Evolutionary conservation across 1,140 invertebrate species (phyloP).

Genomic region (Stratiolaelaps scimitus): DNA sequence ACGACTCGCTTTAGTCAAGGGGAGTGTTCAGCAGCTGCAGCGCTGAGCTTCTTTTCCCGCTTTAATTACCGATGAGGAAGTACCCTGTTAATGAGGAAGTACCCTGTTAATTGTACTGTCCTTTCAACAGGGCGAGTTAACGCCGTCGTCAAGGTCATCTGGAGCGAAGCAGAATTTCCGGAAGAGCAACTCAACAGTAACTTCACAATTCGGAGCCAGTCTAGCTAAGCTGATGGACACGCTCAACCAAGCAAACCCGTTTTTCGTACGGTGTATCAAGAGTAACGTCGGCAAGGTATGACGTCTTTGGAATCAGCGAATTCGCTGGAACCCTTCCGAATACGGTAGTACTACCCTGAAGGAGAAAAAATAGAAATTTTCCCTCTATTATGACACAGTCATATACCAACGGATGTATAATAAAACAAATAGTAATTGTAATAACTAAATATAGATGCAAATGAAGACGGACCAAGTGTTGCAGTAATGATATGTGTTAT

Average conservation of each 20-base stretch:
- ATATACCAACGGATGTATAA: too few species aligned
- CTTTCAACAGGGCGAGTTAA: too few species aligned
- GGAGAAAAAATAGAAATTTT: background rate
- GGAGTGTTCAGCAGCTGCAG: too few species aligned
- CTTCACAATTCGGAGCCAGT: slow-evolving; percentile 84
- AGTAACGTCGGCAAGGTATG: slow-evolving; percentile 73
- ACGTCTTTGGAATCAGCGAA: slow-evolving; percentile 4
- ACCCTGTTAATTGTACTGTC: too few species aligned
- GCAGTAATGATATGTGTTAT: slow-evolving; percentile 29
- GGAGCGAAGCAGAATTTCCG: slow-evolving; percentile 45
- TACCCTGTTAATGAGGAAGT: too few species aligned
- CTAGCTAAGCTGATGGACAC: slow-evolving; percentile 82
- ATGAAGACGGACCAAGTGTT: background rate
- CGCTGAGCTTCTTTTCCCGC: too few species aligned
- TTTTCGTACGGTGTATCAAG: slow-evolving; percentile 93
- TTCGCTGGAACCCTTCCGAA: background rate
- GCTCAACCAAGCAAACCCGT: slow-evolving; percentile 84
- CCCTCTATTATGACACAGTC: background rate
- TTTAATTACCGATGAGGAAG: too few species aligned
- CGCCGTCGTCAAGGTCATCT: too few species aligned
- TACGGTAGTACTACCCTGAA: too few species aligned
- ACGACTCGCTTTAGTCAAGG: too few species aligned
- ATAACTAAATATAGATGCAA: too few species aligned
- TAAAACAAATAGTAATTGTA: too few species aligned
- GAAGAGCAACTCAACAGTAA: slow-evolving; percentile 78